Evolutionary conservation across 2,113 vertebrate species (phyloP), one percentile per base, ranked within the genome.

Genomic region (Barnardius zonarius): DNA sequence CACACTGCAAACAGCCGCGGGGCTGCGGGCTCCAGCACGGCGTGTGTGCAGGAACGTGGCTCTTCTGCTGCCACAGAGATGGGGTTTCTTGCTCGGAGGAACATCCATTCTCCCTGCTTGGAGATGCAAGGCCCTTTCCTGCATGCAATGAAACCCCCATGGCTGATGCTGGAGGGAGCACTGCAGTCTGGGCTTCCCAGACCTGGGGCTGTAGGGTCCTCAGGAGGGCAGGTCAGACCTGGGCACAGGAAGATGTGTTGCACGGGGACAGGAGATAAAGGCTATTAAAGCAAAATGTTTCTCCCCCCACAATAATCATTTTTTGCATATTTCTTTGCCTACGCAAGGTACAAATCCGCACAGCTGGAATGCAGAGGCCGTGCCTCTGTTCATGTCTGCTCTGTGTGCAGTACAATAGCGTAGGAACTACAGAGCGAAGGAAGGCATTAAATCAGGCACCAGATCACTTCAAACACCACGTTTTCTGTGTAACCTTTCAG

Each of bases 401-500:
- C 66, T 84, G 6, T 33, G 85, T 18, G 74, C 11, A 2, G 9
- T 1, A 95, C 90, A 94, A 94, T 64, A 87, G 92, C 92, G 11
- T 13, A 2, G 87, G 81, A 78, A 77, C 81, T 57, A 61, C 63
- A 74, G 94, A 94, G 92, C 37, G 1, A 63, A 92, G 83, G 80
- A 17, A 55, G 28, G 49, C 9, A 0, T 86, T 96, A 52, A 90
- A 92, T 86, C 92, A 88, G 90, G 54, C 83, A 57, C 83, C 73
- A 41, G 41, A 93, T 82, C 95, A 76, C 96, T 94, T 94, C 94
- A 95, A 92, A 90, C 88, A 83, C 88, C 92, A 13, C 19, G 0
- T 73, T 93, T 93, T 77, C 94, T 81, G 68, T 67, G 64, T 93
- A 95, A 93, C 85, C 90, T 85, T 88, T 93, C 90, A 85, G 88